Evolutionary conservation across 2,797 vertebrate species (phyloP).

Genomic region (Euthynnus affinis): DNA sequence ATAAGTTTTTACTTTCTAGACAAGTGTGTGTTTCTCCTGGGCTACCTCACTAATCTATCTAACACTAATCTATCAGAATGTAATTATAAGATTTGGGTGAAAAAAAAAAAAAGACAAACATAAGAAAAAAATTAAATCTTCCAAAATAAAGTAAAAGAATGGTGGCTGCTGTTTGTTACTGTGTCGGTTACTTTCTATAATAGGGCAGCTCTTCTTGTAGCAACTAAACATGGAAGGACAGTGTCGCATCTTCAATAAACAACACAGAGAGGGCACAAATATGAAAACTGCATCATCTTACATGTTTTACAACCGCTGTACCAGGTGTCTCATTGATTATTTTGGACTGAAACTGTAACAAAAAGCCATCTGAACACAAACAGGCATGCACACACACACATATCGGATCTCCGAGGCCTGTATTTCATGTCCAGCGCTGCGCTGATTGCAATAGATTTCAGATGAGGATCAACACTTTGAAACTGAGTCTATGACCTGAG

Average conservation of each 20-base stretch:
- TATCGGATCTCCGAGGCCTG: constrained; percentile 66
- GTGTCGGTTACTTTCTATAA: not conserved
- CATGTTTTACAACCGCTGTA: constrained; percentile 57
- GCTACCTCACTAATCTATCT: too few relatives aligned
- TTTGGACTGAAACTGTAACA: constrained; percentile 67
- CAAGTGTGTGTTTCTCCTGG: not conserved
- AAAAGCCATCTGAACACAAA: constrained; percentile 61
- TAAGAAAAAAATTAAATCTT: not conserved
- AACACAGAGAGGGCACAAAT: not conserved
- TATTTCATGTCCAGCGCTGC: constrained; percentile 68
- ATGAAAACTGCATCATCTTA: constrained; percentile 13
- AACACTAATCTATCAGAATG: not conserved
- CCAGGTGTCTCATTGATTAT: constrained; percentile 68
- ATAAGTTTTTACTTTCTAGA: not conserved
- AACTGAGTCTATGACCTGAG: constrained; percentile 89
- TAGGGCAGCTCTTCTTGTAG: not conserved
- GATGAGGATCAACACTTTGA: constrained; percentile 91
- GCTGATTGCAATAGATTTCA: constrained; percentile 91
- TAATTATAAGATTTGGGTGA: not conserved
- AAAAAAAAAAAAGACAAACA: not conserved
- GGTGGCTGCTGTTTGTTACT: not conserved
- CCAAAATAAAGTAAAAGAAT: not conserved
- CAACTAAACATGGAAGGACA: not conserved
- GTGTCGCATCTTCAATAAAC: constrained; percentile 8
- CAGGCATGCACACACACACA: constrained; percentile 26